Percentiles rank a stretch among this genome's conserved stretches.
Evolutionary conservation across 2,113 vertebrate species (phyloP).

Genomic region (Chaenocephalus aceratus): DNA sequence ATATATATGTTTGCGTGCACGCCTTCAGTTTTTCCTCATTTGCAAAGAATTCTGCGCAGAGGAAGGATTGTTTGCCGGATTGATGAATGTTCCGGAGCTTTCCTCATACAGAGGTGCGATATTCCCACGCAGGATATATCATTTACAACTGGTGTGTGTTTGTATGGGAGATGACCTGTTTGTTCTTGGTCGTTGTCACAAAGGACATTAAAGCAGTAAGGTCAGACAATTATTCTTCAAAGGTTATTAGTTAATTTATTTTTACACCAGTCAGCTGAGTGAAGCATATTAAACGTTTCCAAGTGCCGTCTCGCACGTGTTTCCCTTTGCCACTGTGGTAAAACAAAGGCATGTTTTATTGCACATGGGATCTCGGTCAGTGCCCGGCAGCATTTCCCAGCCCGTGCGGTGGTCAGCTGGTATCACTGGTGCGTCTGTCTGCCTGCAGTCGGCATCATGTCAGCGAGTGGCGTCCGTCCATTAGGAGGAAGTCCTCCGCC

Average conservation of each 20-base stretch:
- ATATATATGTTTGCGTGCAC: not conserved
- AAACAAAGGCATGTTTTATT: not conserved
- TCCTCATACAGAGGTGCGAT: not conserved
- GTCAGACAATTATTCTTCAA: conserved; percentile 9
- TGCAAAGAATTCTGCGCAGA: not conserved
- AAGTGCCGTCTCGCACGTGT: not conserved
- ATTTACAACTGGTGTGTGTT: not conserved
- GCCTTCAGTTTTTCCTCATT: conserved; percentile 1
- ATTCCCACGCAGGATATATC: not conserved
- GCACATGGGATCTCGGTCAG: conserved; percentile 6
- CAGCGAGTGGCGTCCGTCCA: conserved; percentile 35
- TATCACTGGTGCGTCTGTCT: conserved; percentile 22
- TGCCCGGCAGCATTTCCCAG: conserved; percentile 8
- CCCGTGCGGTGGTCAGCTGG: conserved; percentile 36
- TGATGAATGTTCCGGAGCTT: not conserved
- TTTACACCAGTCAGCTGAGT: not conserved
- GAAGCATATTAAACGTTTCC: not conserved
- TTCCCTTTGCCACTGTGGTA: not conserved
- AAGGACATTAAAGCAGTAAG: not conserved
- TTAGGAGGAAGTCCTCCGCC: conserved; percentile 53
- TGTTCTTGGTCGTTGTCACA: not conserved
- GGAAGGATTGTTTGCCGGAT: not conserved
- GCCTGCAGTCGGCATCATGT: conserved; percentile 43
- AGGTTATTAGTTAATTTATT: too few species aligned
- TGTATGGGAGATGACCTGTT: not conserved